Evolutionary conservation across 2,888 invertebrate species (phyloP).

Genomic region (Amphiduros pacificus): DNA sequence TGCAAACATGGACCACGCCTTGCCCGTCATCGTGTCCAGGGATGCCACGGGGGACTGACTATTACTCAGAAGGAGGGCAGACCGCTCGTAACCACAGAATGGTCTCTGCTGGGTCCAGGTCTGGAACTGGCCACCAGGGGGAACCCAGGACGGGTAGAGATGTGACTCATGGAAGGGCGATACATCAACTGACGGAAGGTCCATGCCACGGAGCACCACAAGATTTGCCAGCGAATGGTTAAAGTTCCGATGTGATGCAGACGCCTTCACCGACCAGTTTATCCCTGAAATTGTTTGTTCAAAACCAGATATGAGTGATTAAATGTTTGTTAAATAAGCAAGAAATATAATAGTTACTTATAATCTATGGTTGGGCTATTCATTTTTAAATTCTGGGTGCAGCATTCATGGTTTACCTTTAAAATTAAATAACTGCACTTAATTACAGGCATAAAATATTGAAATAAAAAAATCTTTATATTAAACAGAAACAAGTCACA

Average conservation of each 20-base stretch:
- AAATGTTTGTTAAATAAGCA: not conserved
- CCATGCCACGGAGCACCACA: constrained; percentile 49
- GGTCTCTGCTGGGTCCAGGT: constrained; percentile 43
- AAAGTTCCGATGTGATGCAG: constrained; percentile 26
- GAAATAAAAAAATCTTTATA: too few relatives aligned
- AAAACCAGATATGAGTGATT: not conserved
- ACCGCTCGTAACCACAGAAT: constrained; percentile 54
- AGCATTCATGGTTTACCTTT: too few relatives aligned
- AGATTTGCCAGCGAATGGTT: constrained; percentile 49
- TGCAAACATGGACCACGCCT: constrained; percentile 60
- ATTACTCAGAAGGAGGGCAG: constrained; percentile 55
- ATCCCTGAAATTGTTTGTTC: too few relatives aligned
- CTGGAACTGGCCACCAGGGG: constrained; percentile 27
- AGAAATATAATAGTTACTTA: not conserved
- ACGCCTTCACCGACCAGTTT: constrained; percentile 48
- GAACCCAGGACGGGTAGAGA: constrained; percentile 50
- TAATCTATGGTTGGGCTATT: too few relatives aligned
- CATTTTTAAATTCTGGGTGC: too few relatives aligned
- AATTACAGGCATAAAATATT: too few relatives aligned
- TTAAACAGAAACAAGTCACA: too few relatives aligned
- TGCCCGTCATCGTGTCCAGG: constrained; percentile 48
- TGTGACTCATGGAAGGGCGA: constrained; percentile 40
- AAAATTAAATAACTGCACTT: too few relatives aligned
- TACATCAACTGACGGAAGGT: constrained; percentile 36
- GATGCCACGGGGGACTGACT: constrained; percentile 46